Conservation (phyloP, 2,113 vertebrate genomes). For the Dromaius novaehollandiae region DNA sequence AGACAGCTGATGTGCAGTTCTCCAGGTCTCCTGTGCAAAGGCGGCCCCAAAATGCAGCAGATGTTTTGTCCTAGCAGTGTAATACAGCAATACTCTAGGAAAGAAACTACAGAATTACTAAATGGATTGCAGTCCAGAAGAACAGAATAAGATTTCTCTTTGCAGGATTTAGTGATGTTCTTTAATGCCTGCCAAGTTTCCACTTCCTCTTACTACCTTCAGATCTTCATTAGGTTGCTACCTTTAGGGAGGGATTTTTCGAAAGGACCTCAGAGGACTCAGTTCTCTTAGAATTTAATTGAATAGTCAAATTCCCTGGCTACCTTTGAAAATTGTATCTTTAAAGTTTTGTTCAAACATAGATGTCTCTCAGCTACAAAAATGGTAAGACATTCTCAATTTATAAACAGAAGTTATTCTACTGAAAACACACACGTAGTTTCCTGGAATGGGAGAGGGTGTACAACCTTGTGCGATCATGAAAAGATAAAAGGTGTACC, state of each 20-base stretch:
- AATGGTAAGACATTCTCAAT: neutral
- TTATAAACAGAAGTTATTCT: neutral
- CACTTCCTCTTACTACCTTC: neutral
- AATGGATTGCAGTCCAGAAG: neutral
- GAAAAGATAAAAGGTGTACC: neutral
- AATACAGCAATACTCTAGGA: neutral
- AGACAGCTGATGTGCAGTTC: neutral
- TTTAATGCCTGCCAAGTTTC: neutral
- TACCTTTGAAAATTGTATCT: neutral
- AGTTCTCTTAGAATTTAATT: neutral
- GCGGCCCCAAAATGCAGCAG: neutral
- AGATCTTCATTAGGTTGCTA: neutral
- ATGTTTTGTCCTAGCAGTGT: fast-evolving
- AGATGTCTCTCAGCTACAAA: neutral
- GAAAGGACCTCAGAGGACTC: neutral
- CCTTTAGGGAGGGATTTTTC: neutral
- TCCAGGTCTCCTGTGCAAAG: neutral
- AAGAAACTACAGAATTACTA: neutral
- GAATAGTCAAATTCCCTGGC: neutral
- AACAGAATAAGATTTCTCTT: neutral
- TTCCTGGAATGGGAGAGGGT: neutral
- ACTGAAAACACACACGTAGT: neutral
- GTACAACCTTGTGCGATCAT: neutral
- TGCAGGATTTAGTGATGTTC: neutral
- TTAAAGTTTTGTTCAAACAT: neutral